Evolutionary conservation across 2,113 vertebrate genomes (phyloP).

Genomic region (Peromyscus maniculatus): DNA sequence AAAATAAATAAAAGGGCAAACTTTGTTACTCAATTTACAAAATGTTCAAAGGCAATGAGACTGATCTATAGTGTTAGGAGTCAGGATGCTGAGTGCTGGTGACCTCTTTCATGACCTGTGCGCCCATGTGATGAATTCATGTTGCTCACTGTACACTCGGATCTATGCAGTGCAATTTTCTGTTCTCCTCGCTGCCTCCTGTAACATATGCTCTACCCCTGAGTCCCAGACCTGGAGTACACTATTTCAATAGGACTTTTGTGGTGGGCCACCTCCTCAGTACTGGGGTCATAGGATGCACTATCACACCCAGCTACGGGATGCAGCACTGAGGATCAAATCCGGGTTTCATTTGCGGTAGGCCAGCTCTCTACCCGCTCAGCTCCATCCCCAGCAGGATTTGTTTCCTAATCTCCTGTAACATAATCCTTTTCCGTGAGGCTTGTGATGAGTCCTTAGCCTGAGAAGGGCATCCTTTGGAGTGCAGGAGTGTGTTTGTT

Average conservation of each 20-base stretch:
- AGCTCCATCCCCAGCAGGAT: background rate
- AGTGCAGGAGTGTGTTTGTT: background rate
- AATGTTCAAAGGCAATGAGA: background rate
- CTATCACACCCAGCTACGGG: background rate
- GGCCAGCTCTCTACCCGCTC: background rate
- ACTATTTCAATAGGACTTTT: background rate
- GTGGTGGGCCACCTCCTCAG: background rate
- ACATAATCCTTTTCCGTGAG: background rate
- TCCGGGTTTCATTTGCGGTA: background rate
- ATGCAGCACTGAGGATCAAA: accelerated
- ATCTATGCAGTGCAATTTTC: background rate
- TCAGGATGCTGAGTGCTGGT: background rate
- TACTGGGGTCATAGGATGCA: too few species aligned
- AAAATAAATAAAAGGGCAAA: background rate
- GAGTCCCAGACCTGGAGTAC: background rate
- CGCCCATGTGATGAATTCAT: background rate
- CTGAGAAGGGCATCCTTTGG: background rate
- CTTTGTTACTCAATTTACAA: background rate
- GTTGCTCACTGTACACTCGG: background rate
- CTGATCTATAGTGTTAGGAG: background rate
- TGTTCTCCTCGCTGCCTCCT: background rate
- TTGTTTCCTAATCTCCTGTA: background rate
- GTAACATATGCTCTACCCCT: background rate
- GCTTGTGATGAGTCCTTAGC: background rate
- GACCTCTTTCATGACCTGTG: background rate